Conservation (phyloP, 2,888 invertebrate species). For the Atethmia centrago region DNA sequence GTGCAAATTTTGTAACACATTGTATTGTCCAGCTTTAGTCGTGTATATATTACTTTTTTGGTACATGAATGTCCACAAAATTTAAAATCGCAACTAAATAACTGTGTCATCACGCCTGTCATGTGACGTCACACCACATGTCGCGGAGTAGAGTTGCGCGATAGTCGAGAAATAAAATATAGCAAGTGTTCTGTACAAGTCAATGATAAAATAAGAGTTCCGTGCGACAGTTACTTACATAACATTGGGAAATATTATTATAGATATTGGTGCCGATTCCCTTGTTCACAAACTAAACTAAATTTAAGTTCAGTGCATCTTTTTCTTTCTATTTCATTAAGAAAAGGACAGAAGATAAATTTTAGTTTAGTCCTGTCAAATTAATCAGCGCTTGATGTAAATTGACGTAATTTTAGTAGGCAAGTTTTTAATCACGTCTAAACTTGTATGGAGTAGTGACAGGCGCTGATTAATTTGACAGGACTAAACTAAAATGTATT, state of each 20-base stretch:
- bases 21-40: conserved; percentile 76
- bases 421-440: too few relatives aligned
- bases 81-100: conserved; percentile 79
- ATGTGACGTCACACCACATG: conserved; percentile 39
- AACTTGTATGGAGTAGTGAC: too few relatives aligned
- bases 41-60: conserved; percentile 80
- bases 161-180: conserved; percentile 36
- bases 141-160: conserved; percentile 30
- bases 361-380: too few relatives aligned
- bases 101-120: conserved; percentile 74
- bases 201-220: conserved; percentile 45
- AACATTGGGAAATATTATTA: conserved; percentile 39
- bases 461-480: too few relatives aligned
- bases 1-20: conserved; percentile 71
- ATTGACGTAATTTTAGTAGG: too few relatives aligned
- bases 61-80: conserved; percentile 85
- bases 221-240: conserved; percentile 47
- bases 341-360: too few relatives aligned
- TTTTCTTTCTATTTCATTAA: too few relatives aligned
- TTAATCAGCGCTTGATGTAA: too few relatives aligned
- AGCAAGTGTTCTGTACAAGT: conserved; percentile 29
- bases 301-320: too few relatives aligned
- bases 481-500: too few relatives aligned
- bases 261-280: too few relatives aligned
- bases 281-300: too few relatives aligned